Conservation (phyloP, 2,113 vertebrate genomes). For the Triplophysa rosa region DNA sequence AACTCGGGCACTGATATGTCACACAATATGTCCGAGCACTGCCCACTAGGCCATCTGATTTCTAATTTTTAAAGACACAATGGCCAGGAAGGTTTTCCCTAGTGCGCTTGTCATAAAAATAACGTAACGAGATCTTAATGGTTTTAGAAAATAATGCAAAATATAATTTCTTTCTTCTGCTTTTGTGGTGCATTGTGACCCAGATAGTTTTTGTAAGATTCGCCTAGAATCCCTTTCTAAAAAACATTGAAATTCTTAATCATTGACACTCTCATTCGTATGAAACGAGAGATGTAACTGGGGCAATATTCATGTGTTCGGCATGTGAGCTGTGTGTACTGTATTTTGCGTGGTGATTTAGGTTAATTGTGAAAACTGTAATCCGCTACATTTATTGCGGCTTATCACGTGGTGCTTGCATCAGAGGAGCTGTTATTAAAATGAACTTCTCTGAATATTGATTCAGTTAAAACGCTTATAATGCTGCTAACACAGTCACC, state of each 20-base stretch:
- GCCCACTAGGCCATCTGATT: too few species aligned
- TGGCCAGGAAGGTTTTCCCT: too few species aligned
- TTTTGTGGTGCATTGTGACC: not conserved
- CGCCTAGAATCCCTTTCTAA: not conserved
- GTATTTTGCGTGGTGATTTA: slow-evolving; percentile 3
- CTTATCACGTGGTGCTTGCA: slow-evolving; percentile 6
- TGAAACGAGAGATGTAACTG: not conserved
- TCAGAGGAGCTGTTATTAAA: not conserved
- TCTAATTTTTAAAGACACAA: too few species aligned
- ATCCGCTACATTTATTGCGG: not conserved
- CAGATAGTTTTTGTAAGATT: not conserved
- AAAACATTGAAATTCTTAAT: not conserved
- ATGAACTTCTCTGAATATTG: not conserved
- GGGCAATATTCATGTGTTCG: not conserved
- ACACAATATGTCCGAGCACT: too few species aligned
- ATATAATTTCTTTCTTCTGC: not conserved
- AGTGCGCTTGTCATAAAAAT: not conserved
- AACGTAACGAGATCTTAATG: not conserved
- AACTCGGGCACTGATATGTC: too few species aligned
- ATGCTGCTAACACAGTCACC: slow-evolving; percentile 20
- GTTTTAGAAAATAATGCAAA: not conserved
- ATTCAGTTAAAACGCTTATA: slow-evolving; percentile 1
- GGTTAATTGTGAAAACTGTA: not conserved
- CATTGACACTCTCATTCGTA: not conserved
- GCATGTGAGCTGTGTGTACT: not conserved